Base-by-base conservation (phyloP, 2,797 vertebrate genomes). In the Percopsis omiscomaycus region DNA sequence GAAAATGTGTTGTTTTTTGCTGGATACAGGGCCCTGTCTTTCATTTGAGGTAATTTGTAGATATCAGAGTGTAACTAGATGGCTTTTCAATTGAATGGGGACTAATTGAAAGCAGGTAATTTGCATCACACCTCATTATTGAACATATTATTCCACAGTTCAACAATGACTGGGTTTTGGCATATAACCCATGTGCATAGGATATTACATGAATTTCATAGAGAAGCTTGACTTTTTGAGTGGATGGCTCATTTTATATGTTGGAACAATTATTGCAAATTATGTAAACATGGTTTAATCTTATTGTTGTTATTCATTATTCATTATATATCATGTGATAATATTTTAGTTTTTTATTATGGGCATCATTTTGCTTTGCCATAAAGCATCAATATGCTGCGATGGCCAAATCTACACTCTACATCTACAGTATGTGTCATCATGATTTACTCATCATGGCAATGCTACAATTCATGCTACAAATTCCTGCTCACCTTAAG, bases 91-190 rank as follows among this genome's bases (percentile, higher is more conserved):
- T 15, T 73, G 10, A 55, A 73, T 58, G 59, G 44, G 66, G 63
- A 71, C 55, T 22, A 63, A 83, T 74, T 79, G 27, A 87, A 85
- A 84, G 75, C 55, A 46, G 83, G 55, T 68, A 28, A 44, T 73
- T 83, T 73, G 79, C 68, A 77, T 71, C 77, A 74, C 45, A 49
- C 13, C 72, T 84, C 56, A 78, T 82, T 76, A 81, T 62, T 73
- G 58, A 54, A 45, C 45, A 72, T 61, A 77, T 75, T 52, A 73
- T 77, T 66, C 64, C 69, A 54, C 48, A 66, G 47, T 75, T 77
- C 63, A 64, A 73, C 74, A 62, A 16, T 48, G 48, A 56, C 27
- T 27, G 55, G 51, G 46, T 4, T 10, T 55, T 66, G 44, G 37
- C 54, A 67, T 64, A 70, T 55, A 66, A 70, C 42, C 49, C 42